Evolutionary conservation across 2,113 vertebrate species (phyloP), one percentile per base, ranked within the genome.

Genomic region (Oncorhynchus nerka): DNA sequence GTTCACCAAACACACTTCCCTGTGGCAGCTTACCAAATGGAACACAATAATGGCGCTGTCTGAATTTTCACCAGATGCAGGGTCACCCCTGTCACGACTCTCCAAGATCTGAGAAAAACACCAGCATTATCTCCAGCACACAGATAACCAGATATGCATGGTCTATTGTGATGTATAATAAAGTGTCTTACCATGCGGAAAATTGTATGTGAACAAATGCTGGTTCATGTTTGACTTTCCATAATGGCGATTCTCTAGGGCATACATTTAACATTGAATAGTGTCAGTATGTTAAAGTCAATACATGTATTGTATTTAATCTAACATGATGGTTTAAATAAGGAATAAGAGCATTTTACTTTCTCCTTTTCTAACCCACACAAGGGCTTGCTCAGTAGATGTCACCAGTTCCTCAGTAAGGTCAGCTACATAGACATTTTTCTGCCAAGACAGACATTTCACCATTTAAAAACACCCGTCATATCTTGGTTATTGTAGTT

Each of bases 211-310:
- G 98, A 99, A 34, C 97, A 96, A 76, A 97, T 99, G 90, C 75
- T 98, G 90, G 75, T 99, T 99, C 97, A 99, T 97, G 87, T 98
- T 98, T 0, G 97, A 99, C 88, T 95, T 95, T 62, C 95, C 96
- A 62, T 99, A 99, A 79, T 97, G 97, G 0, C 97, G 93, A 83
- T 95, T 99, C 87, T 95, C 97, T 99, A 22, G 62, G 62, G 84
- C 82, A 70, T 2, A 73, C 16, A 70, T 5, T 22, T 22, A 4
- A 30, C n/a, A 70, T 0, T 61, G 24, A 64, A 26, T 7, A n/a
- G 24, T n/a, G 26, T 24, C 9, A 55, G 13, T 7, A 8, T 2
- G 4, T 0, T 4, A 4, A 8, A 6, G 11, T 22, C 39, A 24
- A 13, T 22, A 11, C 30, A 69, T 34, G 11, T 1, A 22, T 22